A percentile compares a stretch with the other conserved stretches of the same genome.
Conservation (phyloP, 2,888 invertebrate species). For the Drosophila anceps region DNA sequence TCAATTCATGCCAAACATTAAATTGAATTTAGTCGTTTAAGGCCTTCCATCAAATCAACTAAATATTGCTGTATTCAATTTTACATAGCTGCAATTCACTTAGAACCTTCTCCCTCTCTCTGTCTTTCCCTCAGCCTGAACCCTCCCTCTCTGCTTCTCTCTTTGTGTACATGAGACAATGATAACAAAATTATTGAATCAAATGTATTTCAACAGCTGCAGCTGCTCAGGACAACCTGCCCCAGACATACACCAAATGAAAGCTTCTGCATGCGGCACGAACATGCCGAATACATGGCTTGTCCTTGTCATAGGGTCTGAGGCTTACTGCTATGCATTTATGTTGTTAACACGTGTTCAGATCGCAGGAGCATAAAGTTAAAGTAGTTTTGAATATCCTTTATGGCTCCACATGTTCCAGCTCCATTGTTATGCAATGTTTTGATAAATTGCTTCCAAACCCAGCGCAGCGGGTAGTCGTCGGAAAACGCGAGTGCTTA, state of each 20-base stretch:
- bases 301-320: neutral
- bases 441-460: constrained; percentile 71
- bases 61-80: no score
- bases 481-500: constrained; percentile 8
- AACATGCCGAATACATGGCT: constrained; percentile 4
- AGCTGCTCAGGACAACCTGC: neutral
- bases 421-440: constrained; percentile 57
- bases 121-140: neutral
- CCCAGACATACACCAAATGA: neutral
- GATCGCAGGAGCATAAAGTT: constrained; percentile 47
- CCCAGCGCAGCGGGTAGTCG: constrained; percentile 21
- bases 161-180: neutral
- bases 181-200: constrained; percentile 10
- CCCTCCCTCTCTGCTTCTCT: neutral
- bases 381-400: constrained; percentile 68
- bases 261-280: neutral
- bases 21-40: neutral
- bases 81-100: neutral
- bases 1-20: neutral
- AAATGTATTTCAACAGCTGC: neutral
- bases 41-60: neutral
- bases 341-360: constrained; percentile 72
- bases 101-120: neutral
- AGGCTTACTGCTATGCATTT: constrained; percentile 27
- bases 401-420: constrained; percentile 25